Conservation (phyloP, 2,797 vertebrate species). For the Characodon lateralis region DNA sequence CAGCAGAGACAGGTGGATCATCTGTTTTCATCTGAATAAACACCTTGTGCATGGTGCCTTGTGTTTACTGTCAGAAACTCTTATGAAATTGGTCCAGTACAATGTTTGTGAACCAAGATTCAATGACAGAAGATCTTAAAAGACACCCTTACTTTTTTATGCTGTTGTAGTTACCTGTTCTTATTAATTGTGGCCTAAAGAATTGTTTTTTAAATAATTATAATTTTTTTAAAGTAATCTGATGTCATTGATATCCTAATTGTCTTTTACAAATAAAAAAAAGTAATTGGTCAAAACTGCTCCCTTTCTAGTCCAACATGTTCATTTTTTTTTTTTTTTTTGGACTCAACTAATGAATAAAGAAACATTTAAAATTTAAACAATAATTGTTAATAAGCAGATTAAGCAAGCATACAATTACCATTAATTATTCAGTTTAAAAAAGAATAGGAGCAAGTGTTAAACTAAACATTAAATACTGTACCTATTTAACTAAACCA, state of each 20-base stretch:
- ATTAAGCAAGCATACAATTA: not conserved
- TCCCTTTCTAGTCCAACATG: not conserved
- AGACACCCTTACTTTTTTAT: constrained; percentile 19
- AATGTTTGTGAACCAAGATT: constrained; percentile 41
- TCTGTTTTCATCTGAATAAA: constrained; percentile 51
- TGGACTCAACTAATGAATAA: not conserved
- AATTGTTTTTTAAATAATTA: not conserved
- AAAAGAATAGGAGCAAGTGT: not conserved
- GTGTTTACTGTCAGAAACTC: constrained; percentile 47
- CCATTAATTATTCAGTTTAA: not conserved
- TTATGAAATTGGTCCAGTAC: constrained; percentile 31
- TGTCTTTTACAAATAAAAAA: not conserved
- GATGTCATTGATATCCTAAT: not conserved
- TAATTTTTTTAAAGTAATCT: not conserved
- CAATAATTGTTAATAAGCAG: not conserved
- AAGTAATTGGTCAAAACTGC: not conserved
- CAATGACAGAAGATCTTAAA: constrained; percentile 35
- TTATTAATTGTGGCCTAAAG: not conserved
- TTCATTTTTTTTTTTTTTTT: not conserved
- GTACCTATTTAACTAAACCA: not conserved
- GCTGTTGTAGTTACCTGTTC: constrained; percentile 10
- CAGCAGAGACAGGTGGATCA: constrained; percentile 39
- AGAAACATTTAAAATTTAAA: not conserved
- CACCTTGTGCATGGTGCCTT: constrained; percentile 17
- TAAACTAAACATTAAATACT: not conserved